phyloP scores from a whole-genome alignment of 1,140 invertebrate genomes.

The Sesamia nonagrioides region DNA sequence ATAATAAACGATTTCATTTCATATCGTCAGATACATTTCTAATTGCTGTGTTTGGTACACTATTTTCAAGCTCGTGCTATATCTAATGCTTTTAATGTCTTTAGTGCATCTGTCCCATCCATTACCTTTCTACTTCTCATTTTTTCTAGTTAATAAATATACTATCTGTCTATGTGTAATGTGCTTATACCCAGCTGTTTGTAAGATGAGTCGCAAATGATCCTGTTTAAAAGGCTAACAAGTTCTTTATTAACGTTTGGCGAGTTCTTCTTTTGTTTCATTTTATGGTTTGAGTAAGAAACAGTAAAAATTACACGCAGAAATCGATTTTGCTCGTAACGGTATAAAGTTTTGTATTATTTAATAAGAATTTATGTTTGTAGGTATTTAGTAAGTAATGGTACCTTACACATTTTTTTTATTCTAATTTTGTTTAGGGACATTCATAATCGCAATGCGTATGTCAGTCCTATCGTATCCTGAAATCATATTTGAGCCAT shows the following conservation, averaged over 20 bases:
- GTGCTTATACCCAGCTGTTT: too few relatives aligned
- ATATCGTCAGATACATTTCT: too few relatives aligned
- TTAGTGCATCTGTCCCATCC: not conserved
- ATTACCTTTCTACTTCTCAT: too few relatives aligned
- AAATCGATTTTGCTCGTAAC: not conserved
- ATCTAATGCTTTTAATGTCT: not conserved
- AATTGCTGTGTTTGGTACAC: too few relatives aligned
- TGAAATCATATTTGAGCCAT: too few relatives aligned
- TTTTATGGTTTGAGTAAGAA: not conserved
- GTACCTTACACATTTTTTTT: not conserved
- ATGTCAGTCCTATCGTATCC: too few relatives aligned
- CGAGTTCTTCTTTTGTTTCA: not conserved
- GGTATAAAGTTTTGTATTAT: not conserved
- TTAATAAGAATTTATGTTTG: not conserved
- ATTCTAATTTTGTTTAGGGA: too few relatives aligned
- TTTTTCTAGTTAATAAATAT: not conserved
- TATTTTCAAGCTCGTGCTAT: not conserved
- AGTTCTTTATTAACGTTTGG: not conserved
- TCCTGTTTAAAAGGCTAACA: conserved; percentile 19
- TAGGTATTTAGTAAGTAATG: too few relatives aligned
- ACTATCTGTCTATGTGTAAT: not conserved
- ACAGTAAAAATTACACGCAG: not conserved
- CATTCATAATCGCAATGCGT: too few relatives aligned
- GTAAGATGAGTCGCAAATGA: not conserved
- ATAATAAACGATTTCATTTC: too few relatives aligned